These are phyloP conservation scores for Onychomys torridus DNA, from an alignment of 2,797 vertebrate species.

Conservation along the genomic window DNA sequence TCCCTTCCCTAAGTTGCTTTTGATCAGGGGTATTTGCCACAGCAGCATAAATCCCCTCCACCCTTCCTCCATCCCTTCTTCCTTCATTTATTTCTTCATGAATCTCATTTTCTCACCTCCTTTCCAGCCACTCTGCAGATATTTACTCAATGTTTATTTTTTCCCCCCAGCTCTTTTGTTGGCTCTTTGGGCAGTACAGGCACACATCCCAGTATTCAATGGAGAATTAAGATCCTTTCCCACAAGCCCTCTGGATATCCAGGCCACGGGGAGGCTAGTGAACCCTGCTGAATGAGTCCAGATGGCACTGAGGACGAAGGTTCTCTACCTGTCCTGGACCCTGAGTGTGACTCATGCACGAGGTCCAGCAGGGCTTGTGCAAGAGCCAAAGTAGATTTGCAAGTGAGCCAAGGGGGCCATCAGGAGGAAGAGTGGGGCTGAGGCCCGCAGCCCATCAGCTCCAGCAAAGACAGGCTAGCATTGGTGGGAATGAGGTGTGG, in stretches of 20 bases:
- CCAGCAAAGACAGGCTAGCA: neutral
- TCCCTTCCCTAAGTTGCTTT: neutral
- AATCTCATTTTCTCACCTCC: constrained; percentile 64
- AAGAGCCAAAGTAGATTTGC: neutral
- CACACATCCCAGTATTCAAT: too few relatives aligned
- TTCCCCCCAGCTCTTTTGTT: neutral
- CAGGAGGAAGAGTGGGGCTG: neutral
- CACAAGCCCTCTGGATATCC: neutral
- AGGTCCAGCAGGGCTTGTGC: neutral
- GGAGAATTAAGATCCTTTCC: neutral
- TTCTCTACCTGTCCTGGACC: neutral
- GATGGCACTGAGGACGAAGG: neutral
- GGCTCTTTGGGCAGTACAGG: neutral
- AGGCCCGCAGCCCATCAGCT: neutral
- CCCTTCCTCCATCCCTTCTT: neutral
- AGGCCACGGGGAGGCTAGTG: neutral
- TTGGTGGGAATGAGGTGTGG: neutral
- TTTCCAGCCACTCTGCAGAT: neutral
- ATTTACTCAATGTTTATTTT: neutral
- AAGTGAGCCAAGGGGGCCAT: neutral
- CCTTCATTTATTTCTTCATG: neutral
- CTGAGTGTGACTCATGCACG: neutral
- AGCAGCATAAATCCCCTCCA: neutral
- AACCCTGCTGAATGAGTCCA: neutral
- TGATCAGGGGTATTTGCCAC: neutral